Base-by-base conservation (phyloP, 2,797 vertebrate species). In the Steatocranus sp. region DNA sequence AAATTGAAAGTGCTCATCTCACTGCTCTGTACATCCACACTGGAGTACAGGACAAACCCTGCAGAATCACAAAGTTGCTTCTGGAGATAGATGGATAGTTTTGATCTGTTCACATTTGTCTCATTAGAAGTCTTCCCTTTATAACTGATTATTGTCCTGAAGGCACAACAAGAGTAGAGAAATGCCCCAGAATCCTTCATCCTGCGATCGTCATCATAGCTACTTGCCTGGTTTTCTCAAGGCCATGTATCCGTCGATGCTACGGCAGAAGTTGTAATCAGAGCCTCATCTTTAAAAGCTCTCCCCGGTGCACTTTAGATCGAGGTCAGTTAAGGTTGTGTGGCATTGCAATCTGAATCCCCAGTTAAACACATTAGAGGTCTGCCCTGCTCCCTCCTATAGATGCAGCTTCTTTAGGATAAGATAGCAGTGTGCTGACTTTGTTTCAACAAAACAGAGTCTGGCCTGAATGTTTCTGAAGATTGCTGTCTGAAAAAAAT, bases 261-360 rank as follows among this genome's bases (percentile, higher is more conserved):
- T 46, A 43, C 48, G 27, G 38, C 73, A 88, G 89, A 86, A 77
- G 83, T 78, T 81, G 85, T 86, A 88, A 90, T 91, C 83, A 85
- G 79, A 87, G 75, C 68, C 81, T 80, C 75, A 82, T 92, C 86
- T 92, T 89, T 88, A 76, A 92, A 92, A 86, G 75, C 81, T 88
- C 80, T 91, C 88, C 77, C 79, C 14, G 27, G 86, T 91, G 92
- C 91, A 92, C 86, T 92, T 93, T 87, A 91, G 90, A 93, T 89
- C 50, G 88, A 91, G 91, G 91, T 90, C 90, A 91, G 89, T 89
- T 91, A 90, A 93, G 87, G 85, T 83, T 92, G 51, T 68, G 88
- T 86, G 86, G 75, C 76, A 50, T 77, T 81, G 83, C 81, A 83
- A 82, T 90, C 76, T 91, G 82, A 82, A 86, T 81, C 82, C 84